Percentiles rank a stretch among this genome's conserved stretches.
Evolutionary conservation across 2,113 vertebrate genomes (phyloP).

Genomic region (Mesocricetus auratus): DNA sequence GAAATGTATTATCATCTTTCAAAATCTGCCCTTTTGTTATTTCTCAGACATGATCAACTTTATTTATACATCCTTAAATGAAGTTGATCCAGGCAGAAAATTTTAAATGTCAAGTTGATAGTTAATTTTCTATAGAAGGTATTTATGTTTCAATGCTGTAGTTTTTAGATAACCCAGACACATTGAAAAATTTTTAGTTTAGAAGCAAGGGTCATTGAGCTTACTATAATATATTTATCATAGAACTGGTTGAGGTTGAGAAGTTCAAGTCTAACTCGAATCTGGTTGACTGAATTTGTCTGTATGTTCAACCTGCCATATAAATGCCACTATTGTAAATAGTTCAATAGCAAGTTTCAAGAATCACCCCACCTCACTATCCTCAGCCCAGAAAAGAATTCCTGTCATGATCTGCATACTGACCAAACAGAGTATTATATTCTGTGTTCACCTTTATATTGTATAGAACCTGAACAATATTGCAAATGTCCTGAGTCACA

Average conservation of each 20-base stretch:
- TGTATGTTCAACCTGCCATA: not conserved
- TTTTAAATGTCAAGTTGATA: conserved; percentile 49
- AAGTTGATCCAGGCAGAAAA: not conserved
- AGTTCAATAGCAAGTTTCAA: not conserved
- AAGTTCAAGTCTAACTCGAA: conserved; percentile 22
- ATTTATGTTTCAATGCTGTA: not conserved
- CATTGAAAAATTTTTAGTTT: conserved; percentile 37
- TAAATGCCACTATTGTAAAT: conserved; percentile 20
- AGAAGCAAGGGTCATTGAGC: conserved; percentile 3
- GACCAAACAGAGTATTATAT: not conserved
- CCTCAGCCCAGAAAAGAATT: not conserved
- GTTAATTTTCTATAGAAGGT: conserved; percentile 46
- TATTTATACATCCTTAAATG: conserved; percentile 27
- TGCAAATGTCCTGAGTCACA: not conserved
- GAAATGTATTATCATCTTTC: not conserved
- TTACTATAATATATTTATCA: not conserved
- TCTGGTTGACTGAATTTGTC: not conserved
- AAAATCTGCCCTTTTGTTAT: conserved; percentile 2
- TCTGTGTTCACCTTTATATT: not conserved
- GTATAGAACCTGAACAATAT: not conserved
- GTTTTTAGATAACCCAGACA: not conserved
- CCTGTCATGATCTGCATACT: not conserved
- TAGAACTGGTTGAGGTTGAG: conserved; percentile 18
- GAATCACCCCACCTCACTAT: not conserved
- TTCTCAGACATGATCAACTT: not conserved